Conservation (phyloP, 1,140 invertebrate species). For the Lucilia sericata region DNA sequence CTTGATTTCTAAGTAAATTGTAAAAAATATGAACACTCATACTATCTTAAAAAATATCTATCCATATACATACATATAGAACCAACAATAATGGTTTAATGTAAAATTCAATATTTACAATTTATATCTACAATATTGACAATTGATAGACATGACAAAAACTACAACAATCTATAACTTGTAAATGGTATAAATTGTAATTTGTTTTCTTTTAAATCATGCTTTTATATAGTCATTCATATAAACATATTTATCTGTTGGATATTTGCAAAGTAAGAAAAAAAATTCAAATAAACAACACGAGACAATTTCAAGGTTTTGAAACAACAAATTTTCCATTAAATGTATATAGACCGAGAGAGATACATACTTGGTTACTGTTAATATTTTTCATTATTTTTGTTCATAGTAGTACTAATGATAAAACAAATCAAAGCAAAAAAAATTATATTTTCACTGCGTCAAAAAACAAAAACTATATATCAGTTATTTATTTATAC, state of each 20-base stretch:
- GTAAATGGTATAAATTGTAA: background rate
- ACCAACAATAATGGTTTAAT: background rate
- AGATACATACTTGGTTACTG: background rate
- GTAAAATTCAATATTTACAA: background rate
- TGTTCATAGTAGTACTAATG: background rate
- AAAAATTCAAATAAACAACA: too few species aligned
- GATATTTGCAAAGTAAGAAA: too few species aligned
- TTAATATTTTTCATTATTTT: background rate
- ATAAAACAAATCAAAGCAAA: background rate
- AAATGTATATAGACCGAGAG: background rate
- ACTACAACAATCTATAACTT: background rate
- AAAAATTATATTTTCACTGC: background rate
- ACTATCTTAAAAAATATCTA: too few species aligned
- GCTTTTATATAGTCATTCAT: too few species aligned
- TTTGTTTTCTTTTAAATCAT: background rate
- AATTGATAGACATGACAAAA: constrained; percentile 8
- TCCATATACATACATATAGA: too few species aligned
- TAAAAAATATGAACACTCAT: too few species aligned
- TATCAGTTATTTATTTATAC: too few species aligned
- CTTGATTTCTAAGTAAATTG: too few species aligned
- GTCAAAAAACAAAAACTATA: background rate
- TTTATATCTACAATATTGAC: background rate
- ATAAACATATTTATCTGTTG: too few species aligned
- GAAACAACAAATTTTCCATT: background rate
- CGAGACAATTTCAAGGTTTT: too few species aligned